A percentile compares a stretch with the other conserved stretches of the same genome.
Conservation (phyloP, 2,113 vertebrate species). For the Hemichromis elongatus region DNA sequence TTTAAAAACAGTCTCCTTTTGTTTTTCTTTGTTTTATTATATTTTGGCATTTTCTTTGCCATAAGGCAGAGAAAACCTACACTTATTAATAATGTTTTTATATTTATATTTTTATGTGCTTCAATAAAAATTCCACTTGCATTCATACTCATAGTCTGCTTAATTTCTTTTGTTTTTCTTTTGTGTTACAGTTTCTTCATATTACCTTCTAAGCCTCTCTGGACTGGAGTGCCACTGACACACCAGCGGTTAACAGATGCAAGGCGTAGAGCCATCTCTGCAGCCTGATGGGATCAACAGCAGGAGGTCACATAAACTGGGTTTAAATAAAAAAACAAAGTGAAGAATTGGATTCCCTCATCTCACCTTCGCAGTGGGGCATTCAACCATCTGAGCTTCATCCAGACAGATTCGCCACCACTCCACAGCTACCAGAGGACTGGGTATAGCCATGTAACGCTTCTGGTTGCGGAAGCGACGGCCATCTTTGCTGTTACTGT, state of each 20-base stretch:
- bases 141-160: neutral
- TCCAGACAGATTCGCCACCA: slow-evolving; percentile 99
- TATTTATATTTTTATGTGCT: neutral
- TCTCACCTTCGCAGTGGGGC: slow-evolving; percentile 90
- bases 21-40: neutral
- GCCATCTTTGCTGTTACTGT: slow-evolving; percentile 93
- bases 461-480: slow-evolving; percentile 95
- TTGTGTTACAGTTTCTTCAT: neutral
- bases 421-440: slow-evolving; percentile 94
- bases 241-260: slow-evolving; percentile 96
- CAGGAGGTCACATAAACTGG: neutral
- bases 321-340: neutral
- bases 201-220: slow-evolving; percentile 93
- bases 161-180: neutral
- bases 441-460: slow-evolving; percentile 97
- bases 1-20: neutral
- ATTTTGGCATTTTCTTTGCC: neutral
- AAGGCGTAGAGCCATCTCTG: slow-evolving; percentile 95
- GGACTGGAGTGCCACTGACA: slow-evolving; percentile 97
- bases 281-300: slow-evolving; percentile 75
- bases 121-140: neutral
- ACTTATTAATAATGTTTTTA: neutral
- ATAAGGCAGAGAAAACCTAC: neutral
- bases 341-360: neutral
- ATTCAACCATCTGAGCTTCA: slow-evolving; percentile 98